Evolutionary conservation across 2,888 invertebrate genomes (phyloP), one percentile per base, ranked within the genome.

Genomic region (Ectemnius continuus): DNA sequence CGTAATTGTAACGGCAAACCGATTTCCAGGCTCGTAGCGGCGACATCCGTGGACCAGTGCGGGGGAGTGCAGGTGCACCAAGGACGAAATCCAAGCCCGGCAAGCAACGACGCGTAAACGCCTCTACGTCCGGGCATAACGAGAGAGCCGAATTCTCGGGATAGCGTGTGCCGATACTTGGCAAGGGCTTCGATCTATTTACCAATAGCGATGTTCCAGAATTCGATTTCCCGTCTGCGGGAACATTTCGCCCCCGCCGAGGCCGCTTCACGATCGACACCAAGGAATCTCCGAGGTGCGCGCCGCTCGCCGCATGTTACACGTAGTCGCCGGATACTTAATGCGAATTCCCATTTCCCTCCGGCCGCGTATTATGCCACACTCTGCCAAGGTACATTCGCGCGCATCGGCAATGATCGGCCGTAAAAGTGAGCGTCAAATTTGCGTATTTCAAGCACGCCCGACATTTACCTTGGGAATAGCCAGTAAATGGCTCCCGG

Each of bases 151-250:
- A 45, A 75, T 75, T 64, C 66, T 63, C 67, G 14, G 52, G 64
- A 58, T 58, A 28, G 61, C 52, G 61, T 6, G 64, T 18, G 46
- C 52, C 57, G 67, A 75, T 75, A 76, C 70, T 75, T 67, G 65
- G 65, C 67, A 62, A 59, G 62, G 56, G 62, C 18, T 26, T 28
- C 26, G 14, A 20, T 36, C 6, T 46, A 67, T 46, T 28, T 36
- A 66, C 28, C 68, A 62, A 62, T 76, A 74, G 68, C 72, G 76
- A 61, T 48, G 68, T 61, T 52, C 46, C 67, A 56, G 76, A 72
- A 77, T 76, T 66, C 72, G 72, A 76, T 76, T 75, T 77, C 72
- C 59, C 61, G 58, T 20, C 67, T 46, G 46, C n/a, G 20, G 61
- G 47, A 18, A 66, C 61, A 62, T 67, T 61, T 13, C 47, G 16